Evolutionary conservation across 2,888 invertebrate genomes (phyloP).

Genomic region (Theretra japonica): DNA sequence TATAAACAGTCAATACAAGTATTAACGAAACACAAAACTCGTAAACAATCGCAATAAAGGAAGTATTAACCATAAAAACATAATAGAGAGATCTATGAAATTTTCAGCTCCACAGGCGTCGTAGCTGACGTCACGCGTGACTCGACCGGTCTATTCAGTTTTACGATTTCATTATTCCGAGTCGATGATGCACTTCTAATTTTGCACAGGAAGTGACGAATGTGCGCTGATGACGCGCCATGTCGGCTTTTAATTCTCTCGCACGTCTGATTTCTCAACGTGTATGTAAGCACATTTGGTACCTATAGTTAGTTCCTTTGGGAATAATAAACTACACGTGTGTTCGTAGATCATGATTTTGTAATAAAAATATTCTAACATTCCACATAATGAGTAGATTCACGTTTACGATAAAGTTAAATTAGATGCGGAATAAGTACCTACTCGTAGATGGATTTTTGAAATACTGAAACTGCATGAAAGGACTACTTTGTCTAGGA

Average conservation of each 20-base stretch:
- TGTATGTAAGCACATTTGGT: neutral
- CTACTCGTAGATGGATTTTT: no score
- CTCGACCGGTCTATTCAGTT: neutral
- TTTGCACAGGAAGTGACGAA: conserved; percentile 19
- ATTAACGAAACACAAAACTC: neutral
- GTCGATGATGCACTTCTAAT: conserved; percentile 25
- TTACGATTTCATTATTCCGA: conserved; percentile 18
- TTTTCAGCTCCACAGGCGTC: neutral
- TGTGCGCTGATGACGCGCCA: neutral
- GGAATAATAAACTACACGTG: neutral
- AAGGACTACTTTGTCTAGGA: no score
- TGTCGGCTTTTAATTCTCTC: neutral
- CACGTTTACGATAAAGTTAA: no score
- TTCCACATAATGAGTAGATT: no score
- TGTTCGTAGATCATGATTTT: no score
- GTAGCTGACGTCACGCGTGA: conserved; percentile 10
- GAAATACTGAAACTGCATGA: no score
- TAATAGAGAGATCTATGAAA: neutral
- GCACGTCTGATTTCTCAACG: neutral
- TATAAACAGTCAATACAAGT: no score
- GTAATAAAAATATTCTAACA: no score
- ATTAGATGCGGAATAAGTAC: no score
- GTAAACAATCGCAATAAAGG: neutral
- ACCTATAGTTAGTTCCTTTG: no score
- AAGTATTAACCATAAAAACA: neutral